Evolutionary conservation across 2,113 vertebrate species (phyloP), one percentile per base, ranked within the genome.

Genomic region (Labeo rohita): DNA sequence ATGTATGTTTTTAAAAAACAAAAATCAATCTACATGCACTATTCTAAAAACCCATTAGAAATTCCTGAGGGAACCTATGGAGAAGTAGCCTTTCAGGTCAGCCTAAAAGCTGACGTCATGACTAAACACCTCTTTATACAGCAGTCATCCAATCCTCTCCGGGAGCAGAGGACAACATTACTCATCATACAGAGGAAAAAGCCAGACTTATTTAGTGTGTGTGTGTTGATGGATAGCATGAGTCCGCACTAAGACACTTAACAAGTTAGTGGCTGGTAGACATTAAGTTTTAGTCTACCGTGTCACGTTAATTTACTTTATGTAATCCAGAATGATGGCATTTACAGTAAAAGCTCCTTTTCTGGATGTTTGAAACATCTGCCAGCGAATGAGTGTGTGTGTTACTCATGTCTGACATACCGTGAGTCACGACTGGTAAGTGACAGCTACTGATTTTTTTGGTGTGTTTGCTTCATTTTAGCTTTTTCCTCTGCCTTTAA

Each of bases 321-420:
- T 73, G 68, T 23, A 56, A 73, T 84, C 68, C 47, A 73, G 28
- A 73, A 73, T 73, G 45, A 74, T 86, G 84, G 86, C 83, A 84
- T 91, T 94, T 93, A 92, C 91, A 85, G 92, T 93, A 92, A 94
- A 85, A 18, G 50, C 68, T 18, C 45, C 68, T 85, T 80, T 45
- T 82, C 80, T 80, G 74, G 88, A 92, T 88, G 87, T 45, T 84
- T 81, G 83, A 66, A 90, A 93, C 93, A 92, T 92, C 89, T 92
- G 89, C 84, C 36, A 23, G 61, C 16, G 70, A 76, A 59, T 39
- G 66, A 73, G 50, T 43, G 68, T 79, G 86, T 80, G 80, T 76
- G 50, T 92, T 92, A 92, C 85, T 91, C 93, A 94, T 86, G 89
- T 90, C 90, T 93, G 92, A 90, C 86, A 73, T 68, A 47, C 2